Percentiles rank a stretch among this genome's conserved stretches.
Conservation (phyloP, 2,888 invertebrate species). For the Ophonus ardosiacus region DNA sequence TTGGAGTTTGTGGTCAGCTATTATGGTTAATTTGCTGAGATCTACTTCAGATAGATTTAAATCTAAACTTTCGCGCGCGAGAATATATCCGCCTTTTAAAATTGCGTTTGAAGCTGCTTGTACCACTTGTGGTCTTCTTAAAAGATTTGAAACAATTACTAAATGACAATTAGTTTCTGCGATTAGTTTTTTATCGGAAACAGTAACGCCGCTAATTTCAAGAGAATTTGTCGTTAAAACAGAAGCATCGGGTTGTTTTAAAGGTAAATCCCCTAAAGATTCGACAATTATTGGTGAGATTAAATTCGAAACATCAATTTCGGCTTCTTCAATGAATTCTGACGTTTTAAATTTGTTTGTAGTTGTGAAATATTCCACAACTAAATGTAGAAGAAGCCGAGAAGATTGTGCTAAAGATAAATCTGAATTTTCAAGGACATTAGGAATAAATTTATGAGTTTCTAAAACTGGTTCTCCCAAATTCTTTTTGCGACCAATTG, state of each 20-base stretch:
- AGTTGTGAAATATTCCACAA: constrained; percentile 83
- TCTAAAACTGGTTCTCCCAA: constrained; percentile 88
- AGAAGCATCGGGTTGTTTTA: constrained; percentile 83
- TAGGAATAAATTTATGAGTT: constrained; percentile 85
- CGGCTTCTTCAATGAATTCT: constrained; percentile 78
- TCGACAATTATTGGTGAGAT: constrained; percentile 73
- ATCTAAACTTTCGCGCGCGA: constrained; percentile 79
- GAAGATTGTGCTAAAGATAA: constrained; percentile 73
- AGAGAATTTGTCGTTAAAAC: constrained; percentile 78
- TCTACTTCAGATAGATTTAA: constrained; percentile 75
- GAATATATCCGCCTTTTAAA: constrained; percentile 80
- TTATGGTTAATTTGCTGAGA: constrained; percentile 76
- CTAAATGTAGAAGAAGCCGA: constrained; percentile 82
- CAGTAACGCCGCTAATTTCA: constrained; percentile 77
- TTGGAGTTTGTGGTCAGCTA: constrained; percentile 76
- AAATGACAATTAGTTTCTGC: constrained; percentile 70
- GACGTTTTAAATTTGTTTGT: constrained; percentile 80
- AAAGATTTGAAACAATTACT: constrained; percentile 72
- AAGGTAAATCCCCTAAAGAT: constrained; percentile 82
- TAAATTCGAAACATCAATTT: constrained; percentile 69
- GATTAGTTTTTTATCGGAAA: constrained; percentile 81
- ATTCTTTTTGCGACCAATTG: constrained; percentile 83
- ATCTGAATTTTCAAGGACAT: constrained; percentile 71
- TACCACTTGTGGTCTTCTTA: constrained; percentile 77
- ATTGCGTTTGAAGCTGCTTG: constrained; percentile 76